Conservation (phyloP, 2,797 vertebrate species). For the Megalops cyprinoides region DNA sequence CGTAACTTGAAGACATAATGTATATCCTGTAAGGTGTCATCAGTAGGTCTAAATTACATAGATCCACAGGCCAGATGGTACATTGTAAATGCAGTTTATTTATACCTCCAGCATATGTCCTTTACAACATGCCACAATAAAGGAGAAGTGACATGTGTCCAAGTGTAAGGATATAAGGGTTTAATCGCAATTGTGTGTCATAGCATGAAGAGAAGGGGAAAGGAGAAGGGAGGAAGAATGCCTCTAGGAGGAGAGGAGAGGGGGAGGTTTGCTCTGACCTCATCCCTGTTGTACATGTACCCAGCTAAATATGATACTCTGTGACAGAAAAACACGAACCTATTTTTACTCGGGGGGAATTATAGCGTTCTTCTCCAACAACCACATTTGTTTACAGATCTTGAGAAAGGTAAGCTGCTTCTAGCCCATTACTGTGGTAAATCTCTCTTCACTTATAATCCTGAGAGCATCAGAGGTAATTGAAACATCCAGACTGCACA, state of each 20-base stretch:
- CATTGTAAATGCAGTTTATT: no score
- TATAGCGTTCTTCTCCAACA: no score
- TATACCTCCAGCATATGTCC: not conserved
- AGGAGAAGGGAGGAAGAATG: not conserved
- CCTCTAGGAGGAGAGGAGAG: not conserved
- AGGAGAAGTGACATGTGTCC: not conserved
- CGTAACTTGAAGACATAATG: no score
- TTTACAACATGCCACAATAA: not conserved
- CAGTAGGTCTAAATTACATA: not conserved
- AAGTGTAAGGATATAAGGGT: not conserved
- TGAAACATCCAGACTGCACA: no score
- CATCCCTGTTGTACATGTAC: not conserved
- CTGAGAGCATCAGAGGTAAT: not conserved
- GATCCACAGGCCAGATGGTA: not conserved
- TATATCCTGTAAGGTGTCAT: no score
- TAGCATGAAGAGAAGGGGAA: not conserved
- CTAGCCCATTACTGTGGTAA: constrained; percentile 8
- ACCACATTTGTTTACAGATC: constrained; percentile 9
- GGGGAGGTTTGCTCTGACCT: not conserved
- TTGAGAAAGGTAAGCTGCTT: constrained; percentile 1
- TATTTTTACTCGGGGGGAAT: not conserved
- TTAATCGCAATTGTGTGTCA: not conserved
- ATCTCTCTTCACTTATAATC: constrained; percentile 18
- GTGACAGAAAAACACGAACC: not conserved
- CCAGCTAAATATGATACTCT: not conserved